Percentiles rank a stretch among this genome's conserved stretches.
These are phyloP conservation scores for Thalassarche chlororhynchos DNA, from an alignment of 2,113 vertebrate species.

Conservation along the genomic window DNA sequence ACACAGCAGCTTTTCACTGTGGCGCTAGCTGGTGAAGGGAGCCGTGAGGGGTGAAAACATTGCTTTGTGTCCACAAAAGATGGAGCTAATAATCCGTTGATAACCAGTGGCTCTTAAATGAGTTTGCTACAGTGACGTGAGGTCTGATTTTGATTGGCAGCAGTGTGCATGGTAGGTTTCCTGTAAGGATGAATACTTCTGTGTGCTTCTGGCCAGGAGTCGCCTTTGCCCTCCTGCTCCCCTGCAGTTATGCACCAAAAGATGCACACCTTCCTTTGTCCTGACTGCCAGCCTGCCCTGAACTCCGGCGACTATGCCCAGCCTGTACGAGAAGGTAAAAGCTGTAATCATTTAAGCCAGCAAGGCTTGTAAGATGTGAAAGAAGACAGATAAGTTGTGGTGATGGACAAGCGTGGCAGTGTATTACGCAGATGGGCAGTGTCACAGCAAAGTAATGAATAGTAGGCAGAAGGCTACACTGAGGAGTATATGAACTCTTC, in stretches of 20 bases:
- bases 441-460: background rate
- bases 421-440: background rate
- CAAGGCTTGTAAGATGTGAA: background rate
- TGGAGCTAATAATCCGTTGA: background rate
- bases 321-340: background rate
- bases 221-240: background rate
- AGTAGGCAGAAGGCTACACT: background rate
- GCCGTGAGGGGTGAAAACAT: background rate
- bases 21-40: background rate
- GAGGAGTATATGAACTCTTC: background rate
- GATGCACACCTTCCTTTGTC: background rate
- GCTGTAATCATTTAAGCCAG: background rate
- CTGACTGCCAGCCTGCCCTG: background rate
- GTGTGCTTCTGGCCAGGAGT: background rate
- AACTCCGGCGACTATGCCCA: fast-evolving
- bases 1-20: slow-evolving; percentile 6
- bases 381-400: background rate
- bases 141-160: background rate
- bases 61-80: slow-evolving; percentile 5
- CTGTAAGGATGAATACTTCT: background rate
- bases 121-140: background rate
- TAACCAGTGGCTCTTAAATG: background rate
- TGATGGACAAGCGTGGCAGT: background rate
- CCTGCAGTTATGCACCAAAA: background rate
- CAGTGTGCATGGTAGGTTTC: background rate